Evolutionary conservation across 1,140 invertebrate genomes (phyloP).

Genomic region (Pantala flavescens): DNA sequence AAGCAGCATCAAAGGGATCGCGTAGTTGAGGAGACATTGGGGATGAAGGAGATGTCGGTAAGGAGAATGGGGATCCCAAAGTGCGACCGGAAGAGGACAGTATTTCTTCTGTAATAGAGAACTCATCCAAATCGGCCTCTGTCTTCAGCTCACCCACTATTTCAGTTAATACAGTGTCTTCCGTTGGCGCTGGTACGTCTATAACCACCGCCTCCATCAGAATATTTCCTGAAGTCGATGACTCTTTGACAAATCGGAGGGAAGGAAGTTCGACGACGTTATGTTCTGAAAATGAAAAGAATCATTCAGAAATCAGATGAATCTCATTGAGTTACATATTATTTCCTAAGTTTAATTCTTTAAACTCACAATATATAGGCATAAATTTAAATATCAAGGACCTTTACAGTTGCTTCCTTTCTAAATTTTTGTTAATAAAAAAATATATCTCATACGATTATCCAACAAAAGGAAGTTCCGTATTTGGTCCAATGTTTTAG

Average conservation of each 20-base stretch:
- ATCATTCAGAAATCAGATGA: too few relatives aligned
- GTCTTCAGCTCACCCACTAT: constrained; percentile 66
- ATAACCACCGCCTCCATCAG: constrained; percentile 85
- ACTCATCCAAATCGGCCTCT: constrained; percentile 74
- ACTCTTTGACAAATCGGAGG: constrained; percentile 76
- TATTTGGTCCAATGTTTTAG: too few relatives aligned
- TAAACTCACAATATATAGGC: background rate
- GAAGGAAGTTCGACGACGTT: constrained; percentile 81
- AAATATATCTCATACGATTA: too few relatives aligned
- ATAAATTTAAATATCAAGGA: background rate
- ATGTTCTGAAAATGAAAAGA: constrained; percentile 44
- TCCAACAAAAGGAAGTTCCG: too few relatives aligned
- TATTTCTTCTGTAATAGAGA: constrained; percentile 56
- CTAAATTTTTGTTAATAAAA: too few relatives aligned
- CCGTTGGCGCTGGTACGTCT: constrained; percentile 55
- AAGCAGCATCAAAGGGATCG: background rate
- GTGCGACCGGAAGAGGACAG: background rate
- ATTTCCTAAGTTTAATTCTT: too few relatives aligned
- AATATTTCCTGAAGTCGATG: constrained; percentile 72
- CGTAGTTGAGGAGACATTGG: constrained; percentile 31
- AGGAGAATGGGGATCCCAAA: background rate
- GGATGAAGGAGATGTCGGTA: background rate
- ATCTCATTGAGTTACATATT: too few relatives aligned
- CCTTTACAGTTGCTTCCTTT: too few relatives aligned
- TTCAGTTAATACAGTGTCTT: constrained; percentile 61